These are phyloP conservation scores for Australoheros facetus DNA, from an alignment of 2,797 vertebrate genomes.

Conservation along the genomic window DNA sequence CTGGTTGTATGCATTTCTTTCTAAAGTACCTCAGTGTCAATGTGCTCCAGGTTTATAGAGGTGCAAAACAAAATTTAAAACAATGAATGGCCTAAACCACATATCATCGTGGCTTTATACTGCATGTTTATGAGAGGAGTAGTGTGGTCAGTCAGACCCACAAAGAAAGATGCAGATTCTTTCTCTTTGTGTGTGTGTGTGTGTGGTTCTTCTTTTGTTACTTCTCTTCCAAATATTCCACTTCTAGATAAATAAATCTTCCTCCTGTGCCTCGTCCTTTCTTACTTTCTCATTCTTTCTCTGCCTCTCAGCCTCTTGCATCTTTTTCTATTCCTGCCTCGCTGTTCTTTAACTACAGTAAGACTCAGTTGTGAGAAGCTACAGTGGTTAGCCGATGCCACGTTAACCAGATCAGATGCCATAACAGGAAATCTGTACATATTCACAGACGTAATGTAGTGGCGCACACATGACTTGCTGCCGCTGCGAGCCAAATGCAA, in stretches of 20 bases:
- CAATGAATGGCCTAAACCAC: slow-evolving; percentile 45
- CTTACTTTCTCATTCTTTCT: slow-evolving; percentile 5
- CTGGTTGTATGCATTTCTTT: background rate
- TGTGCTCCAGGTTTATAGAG: slow-evolving; percentile 34
- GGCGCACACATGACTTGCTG: slow-evolving; percentile 62
- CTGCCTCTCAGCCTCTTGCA: background rate
- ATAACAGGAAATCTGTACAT: slow-evolving; percentile 69
- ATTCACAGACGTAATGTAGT: slow-evolving; percentile 39
- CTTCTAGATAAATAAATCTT: slow-evolving; percentile 26
- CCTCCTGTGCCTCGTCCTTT: background rate
- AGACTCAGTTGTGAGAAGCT: slow-evolving; percentile 49
- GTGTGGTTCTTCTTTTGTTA: background rate
- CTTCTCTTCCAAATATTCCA: slow-evolving; percentile 26
- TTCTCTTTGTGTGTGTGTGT: background rate
- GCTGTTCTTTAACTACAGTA: slow-evolving; percentile 29
- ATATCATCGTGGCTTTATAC: slow-evolving; percentile 11
- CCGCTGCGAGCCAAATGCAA: slow-evolving; percentile 61
- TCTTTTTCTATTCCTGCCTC: background rate
- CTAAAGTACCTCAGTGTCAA: background rate
- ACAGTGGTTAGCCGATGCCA: slow-evolving; percentile 52
- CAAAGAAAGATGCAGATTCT: slow-evolving; percentile 16
- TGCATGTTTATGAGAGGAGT: slow-evolving; percentile 41
- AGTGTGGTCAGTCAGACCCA: slow-evolving; percentile 33
- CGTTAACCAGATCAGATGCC: slow-evolving; percentile 71
- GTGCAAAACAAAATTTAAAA: slow-evolving; percentile 34